A percentile compares a stretch with the other conserved stretches of the same genome.
Conservation (phyloP, 2,888 invertebrate species). For the Priocnemis perturbator region DNA sequence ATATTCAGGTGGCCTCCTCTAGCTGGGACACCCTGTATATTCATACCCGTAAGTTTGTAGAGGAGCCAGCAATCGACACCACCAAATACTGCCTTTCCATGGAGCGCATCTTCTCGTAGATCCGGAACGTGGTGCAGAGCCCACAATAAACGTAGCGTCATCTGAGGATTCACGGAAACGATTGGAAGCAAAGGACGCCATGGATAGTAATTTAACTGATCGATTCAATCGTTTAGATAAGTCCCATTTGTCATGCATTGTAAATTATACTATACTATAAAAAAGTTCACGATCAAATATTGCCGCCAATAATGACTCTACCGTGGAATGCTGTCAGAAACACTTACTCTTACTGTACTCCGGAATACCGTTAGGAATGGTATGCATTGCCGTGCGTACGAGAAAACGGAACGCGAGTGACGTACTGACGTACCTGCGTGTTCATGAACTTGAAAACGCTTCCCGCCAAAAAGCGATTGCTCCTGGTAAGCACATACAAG, state of each 20-base stretch:
- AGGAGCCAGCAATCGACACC: slow-evolving; percentile 96
- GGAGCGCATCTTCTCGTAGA: slow-evolving; percentile 80
- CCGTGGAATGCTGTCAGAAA: neutral
- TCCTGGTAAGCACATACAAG: slow-evolving; percentile 86
- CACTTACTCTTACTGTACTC: too few relatives aligned
- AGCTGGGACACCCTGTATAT: too few relatives aligned
- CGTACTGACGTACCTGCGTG: slow-evolving; percentile 86
- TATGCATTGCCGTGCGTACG: too few relatives aligned
- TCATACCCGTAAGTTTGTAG: slow-evolving; percentile 83
- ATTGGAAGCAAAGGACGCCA: neutral
- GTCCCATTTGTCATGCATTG: neutral
- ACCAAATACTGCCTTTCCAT: slow-evolving; percentile 86
- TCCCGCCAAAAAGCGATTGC: slow-evolving; percentile 88
- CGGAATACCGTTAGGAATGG: too few relatives aligned
- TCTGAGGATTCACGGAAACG: slow-evolving; percentile 75
- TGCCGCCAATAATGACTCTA: neutral
- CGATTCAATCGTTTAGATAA: neutral
- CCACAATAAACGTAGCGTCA: slow-evolving; percentile 87
- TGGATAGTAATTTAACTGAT: neutral
- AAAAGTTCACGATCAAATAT: too few relatives aligned
- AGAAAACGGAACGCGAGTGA: too few relatives aligned
- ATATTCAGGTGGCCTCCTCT: too few relatives aligned
- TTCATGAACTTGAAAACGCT: slow-evolving; percentile 91
- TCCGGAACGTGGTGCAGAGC: slow-evolving; percentile 84
- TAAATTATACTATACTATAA: too few relatives aligned